Percentiles rank a stretch among this genome's conserved stretches.
Conservation (phyloP, 2,888 invertebrate species). For the Cybosia mesomella region DNA sequence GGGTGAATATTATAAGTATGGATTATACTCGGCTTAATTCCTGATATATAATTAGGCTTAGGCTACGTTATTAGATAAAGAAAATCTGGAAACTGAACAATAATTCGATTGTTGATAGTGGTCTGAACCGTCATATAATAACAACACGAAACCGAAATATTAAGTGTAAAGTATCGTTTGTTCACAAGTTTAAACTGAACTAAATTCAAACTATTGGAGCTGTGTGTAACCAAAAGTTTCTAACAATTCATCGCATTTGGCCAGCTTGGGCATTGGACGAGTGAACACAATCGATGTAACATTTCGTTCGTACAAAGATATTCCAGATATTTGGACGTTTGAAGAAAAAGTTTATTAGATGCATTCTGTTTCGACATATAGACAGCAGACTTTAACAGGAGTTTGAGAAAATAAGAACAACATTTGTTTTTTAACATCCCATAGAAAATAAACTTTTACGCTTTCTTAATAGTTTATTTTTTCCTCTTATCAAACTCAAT, state of each 20-base stretch:
- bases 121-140: background rate
- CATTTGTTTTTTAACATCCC: too few species aligned
- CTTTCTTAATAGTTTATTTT: background rate
- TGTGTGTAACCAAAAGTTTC: background rate
- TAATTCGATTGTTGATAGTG: background rate
- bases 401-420: background rate
- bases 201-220: conserved; percentile 3
- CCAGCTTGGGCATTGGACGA: conserved; percentile 8
- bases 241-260: conserved; percentile 18
- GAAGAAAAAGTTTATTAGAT: background rate
- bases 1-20: too few species aligned
- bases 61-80: background rate
- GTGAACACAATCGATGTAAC: conserved; percentile 3
- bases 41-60: too few species aligned
- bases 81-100: background rate
- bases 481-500: background rate
- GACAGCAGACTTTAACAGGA: background rate
- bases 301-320: conserved; percentile 2
- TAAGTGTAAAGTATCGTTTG: background rate
- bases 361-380: background rate
- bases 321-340: background rate
- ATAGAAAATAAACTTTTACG: too few species aligned
- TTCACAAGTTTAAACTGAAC: conserved; percentile 5
- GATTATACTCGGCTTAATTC: background rate
- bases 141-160: background rate